Conservation (phyloP, 2,888 invertebrate genomes). For the Ophioninae sp. region DNA sequence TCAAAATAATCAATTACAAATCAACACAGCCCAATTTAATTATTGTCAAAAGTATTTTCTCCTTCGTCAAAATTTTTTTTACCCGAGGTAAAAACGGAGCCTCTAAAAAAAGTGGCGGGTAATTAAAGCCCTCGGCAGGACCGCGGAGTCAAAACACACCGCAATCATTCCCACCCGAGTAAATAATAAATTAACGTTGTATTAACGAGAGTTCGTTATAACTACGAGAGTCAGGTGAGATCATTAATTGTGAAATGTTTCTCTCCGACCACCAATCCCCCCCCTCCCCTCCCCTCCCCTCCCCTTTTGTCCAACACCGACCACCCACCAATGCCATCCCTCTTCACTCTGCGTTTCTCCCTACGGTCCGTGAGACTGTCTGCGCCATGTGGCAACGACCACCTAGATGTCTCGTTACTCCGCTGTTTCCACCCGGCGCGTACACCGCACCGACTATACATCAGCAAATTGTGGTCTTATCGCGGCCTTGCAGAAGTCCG, state of each 20-base stretch:
- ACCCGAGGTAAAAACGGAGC: background rate
- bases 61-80: background rate
- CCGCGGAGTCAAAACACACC: slow-evolving; percentile 22
- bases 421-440: slow-evolving; percentile 43
- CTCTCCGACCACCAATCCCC: slow-evolving; percentile 21
- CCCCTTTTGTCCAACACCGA: slow-evolving; percentile 50
- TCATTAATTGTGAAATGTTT: slow-evolving; percentile 62
- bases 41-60: no score
- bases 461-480: slow-evolving; percentile 54
- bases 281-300: slow-evolving; percentile 5
- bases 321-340: slow-evolving; percentile 48
- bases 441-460: slow-evolving; percentile 34
- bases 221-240: slow-evolving; percentile 56
- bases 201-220: slow-evolving; percentile 58
- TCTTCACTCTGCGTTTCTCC: slow-evolving; percentile 25
- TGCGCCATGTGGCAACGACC: slow-evolving; percentile 55
- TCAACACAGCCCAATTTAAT: no score
- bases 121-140: slow-evolving; percentile 40
- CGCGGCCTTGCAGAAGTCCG: slow-evolving; percentile 51
- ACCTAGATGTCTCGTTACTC: slow-evolving; percentile 56
- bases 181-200: slow-evolving; percentile 55
- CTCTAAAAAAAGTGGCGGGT: slow-evolving; percentile 30
- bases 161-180: slow-evolving; percentile 30
- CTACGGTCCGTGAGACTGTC: slow-evolving; percentile 31
- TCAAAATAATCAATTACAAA: no score